phyloP scores from a whole-genome alignment of 2,888 invertebrate species.

The Mystacides longicornis region DNA sequence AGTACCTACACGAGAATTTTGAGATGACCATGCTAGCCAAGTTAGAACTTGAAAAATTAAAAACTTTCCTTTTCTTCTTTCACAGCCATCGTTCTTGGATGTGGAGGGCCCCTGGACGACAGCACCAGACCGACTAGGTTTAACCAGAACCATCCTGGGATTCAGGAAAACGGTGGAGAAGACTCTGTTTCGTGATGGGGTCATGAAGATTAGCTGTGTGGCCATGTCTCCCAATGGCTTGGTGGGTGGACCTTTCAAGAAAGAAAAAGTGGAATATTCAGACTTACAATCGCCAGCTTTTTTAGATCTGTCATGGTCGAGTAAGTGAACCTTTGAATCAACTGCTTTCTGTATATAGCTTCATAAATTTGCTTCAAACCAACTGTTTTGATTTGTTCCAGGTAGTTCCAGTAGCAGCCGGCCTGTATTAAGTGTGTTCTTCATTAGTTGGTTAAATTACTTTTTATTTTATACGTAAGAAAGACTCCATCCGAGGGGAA shows the following conservation, averaged over 20 bases:
- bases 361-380: too few species aligned
- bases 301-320: neutral
- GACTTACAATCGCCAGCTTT: constrained; percentile 1
- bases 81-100: constrained; percentile 8
- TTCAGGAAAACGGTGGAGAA: constrained; percentile 5
- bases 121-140: neutral
- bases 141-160: neutral
- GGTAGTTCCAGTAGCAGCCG: too few species aligned
- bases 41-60: too few species aligned
- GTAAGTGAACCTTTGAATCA: too few species aligned
- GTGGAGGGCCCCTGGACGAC: constrained; percentile 9
- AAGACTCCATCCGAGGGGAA: too few species aligned
- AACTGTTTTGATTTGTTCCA: too few species aligned
- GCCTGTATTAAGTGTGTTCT: too few species aligned
- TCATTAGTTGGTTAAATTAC: too few species aligned
- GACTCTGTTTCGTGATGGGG: neutral
- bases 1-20: too few species aligned
- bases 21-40: too few species aligned
- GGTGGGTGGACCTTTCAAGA: neutral
- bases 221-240: neutral
- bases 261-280: neutral
- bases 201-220: neutral
- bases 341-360: too few species aligned
- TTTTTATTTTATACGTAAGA: too few species aligned
- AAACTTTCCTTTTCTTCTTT: neutral